Conservation (phyloP, 2,797 vertebrate species). For the Ctenochaetus hawaiiensis region DNA sequence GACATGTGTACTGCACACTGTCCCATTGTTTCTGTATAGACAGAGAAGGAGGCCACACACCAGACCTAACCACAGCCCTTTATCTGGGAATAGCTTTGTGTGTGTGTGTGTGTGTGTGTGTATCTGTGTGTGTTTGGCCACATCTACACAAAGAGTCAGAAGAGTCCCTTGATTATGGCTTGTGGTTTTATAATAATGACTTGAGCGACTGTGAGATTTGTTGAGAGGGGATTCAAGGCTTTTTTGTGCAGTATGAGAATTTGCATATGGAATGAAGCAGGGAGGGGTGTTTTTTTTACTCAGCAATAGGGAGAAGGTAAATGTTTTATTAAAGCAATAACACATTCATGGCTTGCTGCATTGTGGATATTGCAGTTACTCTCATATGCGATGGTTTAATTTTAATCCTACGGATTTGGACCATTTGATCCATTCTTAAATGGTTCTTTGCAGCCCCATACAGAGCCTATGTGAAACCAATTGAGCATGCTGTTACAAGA, state of each 20-base stretch:
- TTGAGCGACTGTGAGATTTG: slow-evolving; percentile 47
- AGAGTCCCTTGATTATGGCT: slow-evolving; percentile 55
- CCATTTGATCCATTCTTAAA: slow-evolving; percentile 40
- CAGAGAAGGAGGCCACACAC: slow-evolving; percentile 75
- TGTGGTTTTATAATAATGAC: slow-evolving; percentile 54
- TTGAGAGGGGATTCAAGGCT: slow-evolving; percentile 31
- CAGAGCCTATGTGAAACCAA: slow-evolving; percentile 28
- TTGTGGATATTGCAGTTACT: slow-evolving; percentile 17
- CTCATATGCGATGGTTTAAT: slow-evolving; percentile 33
- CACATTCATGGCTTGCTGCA: slow-evolving; percentile 8
- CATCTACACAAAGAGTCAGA: slow-evolving; percentile 61
- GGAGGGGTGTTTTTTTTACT: slow-evolving; percentile 1
- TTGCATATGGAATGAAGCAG: slow-evolving; percentile 16
- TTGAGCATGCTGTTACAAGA: slow-evolving; percentile 22
- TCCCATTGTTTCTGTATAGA: slow-evolving; percentile 78
- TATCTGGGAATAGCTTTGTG: slow-evolving; percentile 62
- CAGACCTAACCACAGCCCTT: slow-evolving; percentile 68
- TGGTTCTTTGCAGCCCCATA: slow-evolving; percentile 18
- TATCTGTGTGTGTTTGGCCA: slow-evolving; percentile 68
- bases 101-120: slow-evolving; percentile 22
- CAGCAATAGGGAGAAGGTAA: neutral
- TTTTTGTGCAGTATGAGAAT: neutral
- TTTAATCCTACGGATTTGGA: slow-evolving; percentile 50
- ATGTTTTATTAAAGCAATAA: slow-evolving; percentile 13
- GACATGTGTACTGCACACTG: slow-evolving; percentile 81